Base-by-base conservation (phyloP, 2,797 vertebrate genomes). In the Anguilla megastoma region DNA sequence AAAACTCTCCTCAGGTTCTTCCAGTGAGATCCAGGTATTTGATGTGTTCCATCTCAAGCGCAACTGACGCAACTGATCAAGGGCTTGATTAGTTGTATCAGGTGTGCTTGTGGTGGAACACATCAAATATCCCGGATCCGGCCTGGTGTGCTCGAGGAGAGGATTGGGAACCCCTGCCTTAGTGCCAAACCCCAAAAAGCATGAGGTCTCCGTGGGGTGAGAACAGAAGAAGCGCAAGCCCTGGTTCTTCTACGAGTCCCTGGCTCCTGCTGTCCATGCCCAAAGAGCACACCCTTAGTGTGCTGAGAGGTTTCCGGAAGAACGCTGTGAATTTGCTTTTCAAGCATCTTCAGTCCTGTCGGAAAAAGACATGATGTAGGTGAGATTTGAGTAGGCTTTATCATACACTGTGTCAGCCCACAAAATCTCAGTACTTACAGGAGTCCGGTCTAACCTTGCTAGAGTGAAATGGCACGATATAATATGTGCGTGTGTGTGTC, bases 151-250 rank as follows among this genome's bases (percentile, higher is more conserved):
- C 16, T n/a, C 18, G 7, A 24, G 45, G 48, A 87, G 56, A 54
- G 71, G 8, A 36, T 33, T 33, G 36, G 84, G 56, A n/a, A 84
- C 82, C 82, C 1, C n/a, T 30, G 8, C 33, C 24, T 71, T 14
- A 8, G 30, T 60, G 45, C 33, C 27, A 2, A 36, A 54, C n/a
- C 27, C 80, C 14, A 45, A 84, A 33, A 33, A 36, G 18, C 76
- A 56, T 33, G 21, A 41, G 18, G 24, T 21, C 48, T 52, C 58
- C 87, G 66, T 83, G 88, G 87, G 84, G 86, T 92, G 84, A 88
- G 87, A 92, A 88, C 90, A 89, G 91, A 91, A 93, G 87, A 91
- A 87, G 87, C 52, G 88, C 56, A 33, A 85, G 84, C 36, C 50
- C 33, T 21, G 54, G 80, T 74, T 74, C 50, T 27, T 10, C 87